Conservation (phyloP, 2,113 vertebrate species). For the Eudyptes chrysolophus region DNA sequence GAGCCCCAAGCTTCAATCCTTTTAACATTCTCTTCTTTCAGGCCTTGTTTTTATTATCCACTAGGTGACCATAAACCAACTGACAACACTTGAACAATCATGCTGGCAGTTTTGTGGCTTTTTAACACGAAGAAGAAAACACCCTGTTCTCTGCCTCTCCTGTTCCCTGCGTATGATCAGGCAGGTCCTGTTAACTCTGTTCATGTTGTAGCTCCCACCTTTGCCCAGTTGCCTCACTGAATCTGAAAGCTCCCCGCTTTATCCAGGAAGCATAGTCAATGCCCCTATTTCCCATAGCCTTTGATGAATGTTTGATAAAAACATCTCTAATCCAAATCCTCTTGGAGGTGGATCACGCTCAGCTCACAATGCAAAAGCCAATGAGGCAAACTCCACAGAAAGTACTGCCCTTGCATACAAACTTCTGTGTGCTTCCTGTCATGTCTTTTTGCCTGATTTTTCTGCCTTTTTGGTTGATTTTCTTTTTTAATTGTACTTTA, state of each 20-base stretch:
- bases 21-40: background rate
- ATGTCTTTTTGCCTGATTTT: background rate
- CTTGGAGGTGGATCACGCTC: background rate
- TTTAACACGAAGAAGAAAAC: background rate
- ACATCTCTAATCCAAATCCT: background rate
- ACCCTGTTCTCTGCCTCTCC: background rate
- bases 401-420: background rate
- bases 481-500: background rate
- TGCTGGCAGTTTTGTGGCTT: background rate
- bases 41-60: background rate
- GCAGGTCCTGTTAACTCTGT: background rate
- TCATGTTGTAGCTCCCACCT: background rate
- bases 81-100: background rate
- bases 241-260: background rate
- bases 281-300: background rate
- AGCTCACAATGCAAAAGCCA: background rate
- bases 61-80: background rate
- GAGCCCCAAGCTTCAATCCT: background rate
- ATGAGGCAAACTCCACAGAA: background rate
- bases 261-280: background rate
- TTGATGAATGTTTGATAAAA: slow-evolving; percentile 28
- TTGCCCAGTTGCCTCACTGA: background rate
- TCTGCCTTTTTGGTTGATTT: background rate
- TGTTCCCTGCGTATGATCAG: background rate
- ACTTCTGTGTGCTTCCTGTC: background rate